A percentile compares a stretch with the other conserved stretches of the same genome.
Evolutionary conservation across 2,113 vertebrate genomes (phyloP).

Genomic region (Upupa epops): DNA sequence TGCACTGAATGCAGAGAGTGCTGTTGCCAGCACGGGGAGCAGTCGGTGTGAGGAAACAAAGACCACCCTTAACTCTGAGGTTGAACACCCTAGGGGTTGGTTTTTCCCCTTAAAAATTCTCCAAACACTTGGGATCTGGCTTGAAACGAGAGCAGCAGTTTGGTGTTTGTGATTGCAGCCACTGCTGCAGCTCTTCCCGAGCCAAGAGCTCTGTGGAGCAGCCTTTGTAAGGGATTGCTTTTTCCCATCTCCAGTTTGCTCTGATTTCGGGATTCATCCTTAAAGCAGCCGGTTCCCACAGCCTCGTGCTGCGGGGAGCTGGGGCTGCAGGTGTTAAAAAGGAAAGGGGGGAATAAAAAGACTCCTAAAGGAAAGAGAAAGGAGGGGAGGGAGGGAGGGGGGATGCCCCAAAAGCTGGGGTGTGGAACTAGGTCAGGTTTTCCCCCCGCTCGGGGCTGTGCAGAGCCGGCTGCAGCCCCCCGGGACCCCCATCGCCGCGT

Average conservation of each 20-base stretch:
- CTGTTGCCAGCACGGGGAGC: neutral
- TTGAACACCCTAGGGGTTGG: neutral
- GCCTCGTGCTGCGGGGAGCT: neutral
- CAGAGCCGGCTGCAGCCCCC: slow-evolving; percentile 58
- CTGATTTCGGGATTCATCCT: neutral
- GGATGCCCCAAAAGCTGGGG: slow-evolving; percentile 4
- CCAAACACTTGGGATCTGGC: neutral
- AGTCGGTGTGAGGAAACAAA: neutral
- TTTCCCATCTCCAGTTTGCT: neutral
- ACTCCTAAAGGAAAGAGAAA: no score
- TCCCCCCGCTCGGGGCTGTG: slow-evolving; percentile 34
- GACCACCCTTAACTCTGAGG: neutral
- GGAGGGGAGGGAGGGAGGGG: neutral
- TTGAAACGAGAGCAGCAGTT: neutral
- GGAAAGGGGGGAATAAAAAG: neutral
- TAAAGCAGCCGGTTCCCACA: neutral
- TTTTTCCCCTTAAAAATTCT: neutral
- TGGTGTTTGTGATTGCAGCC: neutral
- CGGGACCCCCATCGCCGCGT: slow-evolving; percentile 53
- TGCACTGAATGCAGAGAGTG: neutral
- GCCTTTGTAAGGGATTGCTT: neutral
- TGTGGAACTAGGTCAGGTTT: slow-evolving; percentile 59
- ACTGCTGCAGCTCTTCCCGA: neutral
- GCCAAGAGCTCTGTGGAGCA: neutral
- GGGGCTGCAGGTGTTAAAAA: neutral